Base-by-base conservation (phyloP, 1,140 invertebrate species). In the Pararge aegeria region DNA sequence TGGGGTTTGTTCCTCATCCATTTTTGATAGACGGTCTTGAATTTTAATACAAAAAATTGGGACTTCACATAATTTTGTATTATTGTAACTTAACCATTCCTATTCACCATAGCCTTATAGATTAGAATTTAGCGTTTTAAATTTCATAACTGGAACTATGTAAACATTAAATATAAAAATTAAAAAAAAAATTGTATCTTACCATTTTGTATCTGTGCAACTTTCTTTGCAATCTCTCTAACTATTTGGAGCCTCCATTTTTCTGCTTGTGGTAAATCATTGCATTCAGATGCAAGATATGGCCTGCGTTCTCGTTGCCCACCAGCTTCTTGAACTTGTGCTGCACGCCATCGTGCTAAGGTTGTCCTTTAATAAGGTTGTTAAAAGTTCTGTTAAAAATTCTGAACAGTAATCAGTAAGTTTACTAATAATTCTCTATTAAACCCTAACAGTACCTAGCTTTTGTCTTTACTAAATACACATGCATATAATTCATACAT, bases 131-230 rank as follows among this genome's bases (percentile, higher is more conserved):
- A n/a, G n/a, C n/a, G n/a, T 46, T 46, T 46, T 4, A 46, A 46
- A 16, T 44, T 46, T 46, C 7, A 46, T 6, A 5, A 16, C 38
- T 40, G 9, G 38, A 16, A 40, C 16, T 6, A n/a, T n/a, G n/a
- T n/a, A n/a, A n/a, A n/a, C n/a, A n/a, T n/a, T n/a, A n/a, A n/a
- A n/a, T n/a, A n/a, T n/a, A n/a, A n/a, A n/a, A n/a, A 40, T 7
- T 15, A 1, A 40, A 1, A n/a, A 20, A 18, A 15, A 10, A 20
- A 1, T 42, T 20, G 20, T 18, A 20, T 46, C 72, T 68, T 87
- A 95, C 95, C 95, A 92, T 99, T 99, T 88, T 99, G 98, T 82
- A 99, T 99, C 89, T 99, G 97, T 13, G 98, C 95, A n/a, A 99
- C 98, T 92, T 99, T 99, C 76, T 98, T 97, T 0, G 98, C 97